Conservation (phyloP, 2,888 invertebrate genomes). For the Lucinisca nassula region DNA sequence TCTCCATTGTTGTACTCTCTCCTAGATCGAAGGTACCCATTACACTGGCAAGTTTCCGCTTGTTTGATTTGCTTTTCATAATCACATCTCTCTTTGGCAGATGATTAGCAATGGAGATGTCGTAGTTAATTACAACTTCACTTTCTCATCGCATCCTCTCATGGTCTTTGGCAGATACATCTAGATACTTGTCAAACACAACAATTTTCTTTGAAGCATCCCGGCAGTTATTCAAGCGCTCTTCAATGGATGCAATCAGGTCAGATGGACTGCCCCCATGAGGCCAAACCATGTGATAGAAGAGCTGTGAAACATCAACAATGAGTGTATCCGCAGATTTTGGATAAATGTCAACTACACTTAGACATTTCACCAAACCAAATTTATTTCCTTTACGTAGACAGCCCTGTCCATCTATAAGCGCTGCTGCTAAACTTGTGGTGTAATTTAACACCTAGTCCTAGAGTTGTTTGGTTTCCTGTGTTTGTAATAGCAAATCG, state of each 20-base stretch:
- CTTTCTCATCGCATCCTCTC: constrained; percentile 36
- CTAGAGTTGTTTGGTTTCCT: too few species aligned
- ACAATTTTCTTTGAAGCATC: constrained; percentile 29
- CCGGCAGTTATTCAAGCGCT: not conserved
- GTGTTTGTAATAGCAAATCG: too few species aligned
- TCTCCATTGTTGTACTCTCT: not conserved
- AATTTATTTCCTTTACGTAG: constrained; percentile 7
- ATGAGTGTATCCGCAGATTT: constrained; percentile 3
- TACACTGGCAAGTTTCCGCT: constrained; percentile 19
- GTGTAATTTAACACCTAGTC: too few species aligned
- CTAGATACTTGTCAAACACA: constrained; percentile 45
- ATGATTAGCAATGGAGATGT: constrained; percentile 23
- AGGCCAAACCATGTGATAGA: constrained; percentile 26
- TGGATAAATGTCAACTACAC: not conserved
- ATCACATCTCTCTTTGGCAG: constrained; percentile 37
- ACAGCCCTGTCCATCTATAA: constrained; percentile 17
- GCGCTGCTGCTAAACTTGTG: too few species aligned
- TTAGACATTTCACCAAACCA: not conserved
- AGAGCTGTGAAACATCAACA: constrained; percentile 33
- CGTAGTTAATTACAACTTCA: constrained; percentile 20
- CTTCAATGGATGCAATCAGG: constrained; percentile 19
- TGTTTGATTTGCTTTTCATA: constrained; percentile 31
- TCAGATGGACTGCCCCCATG: constrained; percentile 17
- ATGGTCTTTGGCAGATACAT: constrained; percentile 50
- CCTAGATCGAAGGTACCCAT: not conserved